Percentiles rank a stretch among this genome's conserved stretches.
Evolutionary conservation across 1,140 invertebrate genomes (phyloP).

Genomic region (Gonioctena quinquepunctata): DNA sequence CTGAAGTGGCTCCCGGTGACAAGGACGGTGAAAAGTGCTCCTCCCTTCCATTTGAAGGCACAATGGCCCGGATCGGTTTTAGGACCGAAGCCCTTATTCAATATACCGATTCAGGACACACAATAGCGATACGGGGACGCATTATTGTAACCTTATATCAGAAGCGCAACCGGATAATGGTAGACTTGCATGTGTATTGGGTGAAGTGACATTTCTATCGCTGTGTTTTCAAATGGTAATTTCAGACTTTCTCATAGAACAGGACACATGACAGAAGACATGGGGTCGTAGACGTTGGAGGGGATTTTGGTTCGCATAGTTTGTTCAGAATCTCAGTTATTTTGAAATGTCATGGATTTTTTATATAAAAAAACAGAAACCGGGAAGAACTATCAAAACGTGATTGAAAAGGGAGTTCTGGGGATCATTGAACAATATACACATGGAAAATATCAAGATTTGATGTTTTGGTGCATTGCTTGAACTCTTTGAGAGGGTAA

Average conservation of each 20-base stretch:
- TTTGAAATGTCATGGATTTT: too few species aligned
- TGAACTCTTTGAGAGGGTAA: too few species aligned
- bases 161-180: slow-evolving; percentile 4
- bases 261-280: not conserved
- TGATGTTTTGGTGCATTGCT: too few species aligned
- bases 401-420: too few species aligned
- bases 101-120: not conserved
- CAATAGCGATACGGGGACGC: slow-evolving; percentile 5
- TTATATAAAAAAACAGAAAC: too few species aligned
- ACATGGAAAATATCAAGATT: too few species aligned
- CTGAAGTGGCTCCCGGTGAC: not conserved
- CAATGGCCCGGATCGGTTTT: slow-evolving; percentile 9
- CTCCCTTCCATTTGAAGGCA: slow-evolving; percentile 18
- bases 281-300: too few species aligned
- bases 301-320: too few species aligned
- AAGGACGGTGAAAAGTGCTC: slow-evolving; percentile 11
- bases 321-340: too few species aligned
- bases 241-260: slow-evolving; percentile 13
- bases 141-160: slow-evolving; percentile 15
- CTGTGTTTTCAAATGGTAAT: slow-evolving; percentile 23
- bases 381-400: too few species aligned
- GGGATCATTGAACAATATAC: too few species aligned
- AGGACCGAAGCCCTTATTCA: not conserved
- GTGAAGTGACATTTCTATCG: slow-evolving; percentile 21
- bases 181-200: not conserved